phyloP scores from a whole-genome alignment of 2,113 vertebrate species.

The Peromyscus californicus region DNA sequence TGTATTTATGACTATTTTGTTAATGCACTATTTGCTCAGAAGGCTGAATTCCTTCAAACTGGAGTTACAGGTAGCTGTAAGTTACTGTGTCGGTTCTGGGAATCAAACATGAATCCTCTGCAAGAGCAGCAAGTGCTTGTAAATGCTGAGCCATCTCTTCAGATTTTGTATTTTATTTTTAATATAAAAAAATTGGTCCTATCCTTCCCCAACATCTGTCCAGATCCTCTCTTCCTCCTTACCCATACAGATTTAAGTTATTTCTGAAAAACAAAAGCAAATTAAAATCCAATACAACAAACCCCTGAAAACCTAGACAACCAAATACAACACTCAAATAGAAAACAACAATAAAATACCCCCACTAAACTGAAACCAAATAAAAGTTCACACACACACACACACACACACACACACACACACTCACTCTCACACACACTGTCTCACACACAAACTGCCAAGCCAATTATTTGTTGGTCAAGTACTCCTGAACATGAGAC shows the following conservation, averaged over 20 bases:
- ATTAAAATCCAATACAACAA: neutral
- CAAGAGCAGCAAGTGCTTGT: neutral
- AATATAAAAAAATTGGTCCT: neutral
- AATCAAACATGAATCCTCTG: neutral
- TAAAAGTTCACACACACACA: neutral
- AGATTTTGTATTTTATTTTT: neutral
- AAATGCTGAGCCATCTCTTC: neutral
- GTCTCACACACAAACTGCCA: neutral
- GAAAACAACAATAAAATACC: neutral
- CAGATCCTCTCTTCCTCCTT: neutral
- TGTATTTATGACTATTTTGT: neutral
- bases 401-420: neutral
- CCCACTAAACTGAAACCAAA: neutral
- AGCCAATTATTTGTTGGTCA: neutral
- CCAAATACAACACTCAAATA: neutral
- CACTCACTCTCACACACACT: neutral
- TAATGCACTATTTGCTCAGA: neutral
- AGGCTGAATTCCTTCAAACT: neutral
- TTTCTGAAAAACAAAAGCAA: neutral
- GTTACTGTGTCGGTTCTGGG: neutral
- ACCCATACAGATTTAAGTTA: neutral
- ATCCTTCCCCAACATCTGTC: neutral
- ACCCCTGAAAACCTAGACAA: neutral
- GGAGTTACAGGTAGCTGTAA: neutral
- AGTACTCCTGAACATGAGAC: neutral